Conservation (phyloP, 2,888 invertebrate species). For the Apotomis betuletana region DNA sequence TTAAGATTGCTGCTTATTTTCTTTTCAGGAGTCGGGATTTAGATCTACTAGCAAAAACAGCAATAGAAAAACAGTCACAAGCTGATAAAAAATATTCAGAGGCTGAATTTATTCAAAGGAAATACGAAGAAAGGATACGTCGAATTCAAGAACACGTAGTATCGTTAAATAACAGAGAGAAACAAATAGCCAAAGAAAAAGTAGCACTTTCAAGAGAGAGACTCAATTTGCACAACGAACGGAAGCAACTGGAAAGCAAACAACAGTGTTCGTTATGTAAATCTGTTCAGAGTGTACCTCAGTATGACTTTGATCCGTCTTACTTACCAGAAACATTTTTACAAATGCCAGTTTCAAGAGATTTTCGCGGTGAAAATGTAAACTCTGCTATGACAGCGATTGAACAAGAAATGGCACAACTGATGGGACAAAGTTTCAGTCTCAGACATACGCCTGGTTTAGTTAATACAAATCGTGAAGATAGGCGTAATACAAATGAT, state of each 20-base stretch:
- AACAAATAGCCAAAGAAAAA: constrained; percentile 85
- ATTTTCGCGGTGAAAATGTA: constrained; percentile 60
- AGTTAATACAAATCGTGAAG: constrained; percentile 47
- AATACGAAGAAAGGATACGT: constrained; percentile 83
- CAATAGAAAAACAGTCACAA: constrained; percentile 84
- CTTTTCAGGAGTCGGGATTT: constrained; percentile 71
- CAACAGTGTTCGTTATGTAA: constrained; percentile 75
- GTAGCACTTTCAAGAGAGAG: constrained; percentile 84
- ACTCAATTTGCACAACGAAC: constrained; percentile 80
- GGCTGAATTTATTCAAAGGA: constrained; percentile 79
- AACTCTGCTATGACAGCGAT: constrained; percentile 65
- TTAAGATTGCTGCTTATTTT: constrained; percentile 42
- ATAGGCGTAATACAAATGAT: constrained; percentile 35
- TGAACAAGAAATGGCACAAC: constrained; percentile 71
- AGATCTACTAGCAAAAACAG: constrained; percentile 81
- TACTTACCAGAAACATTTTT: constrained; percentile 60
- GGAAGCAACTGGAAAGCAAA: constrained; percentile 73
- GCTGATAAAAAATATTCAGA: constrained; percentile 82
- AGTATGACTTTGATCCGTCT: constrained; percentile 55
- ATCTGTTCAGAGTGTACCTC: constrained; percentile 60
- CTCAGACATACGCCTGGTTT: constrained; percentile 57
- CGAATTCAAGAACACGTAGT: constrained; percentile 83
- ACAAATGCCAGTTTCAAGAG: constrained; percentile 64
- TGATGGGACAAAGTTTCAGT: constrained; percentile 65
- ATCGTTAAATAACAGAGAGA: constrained; percentile 82